A percentile compares a stretch with the other conserved stretches of the same genome.
Conservation (phyloP, 2,113 vertebrate species). For the Mus spicilegus region DNA sequence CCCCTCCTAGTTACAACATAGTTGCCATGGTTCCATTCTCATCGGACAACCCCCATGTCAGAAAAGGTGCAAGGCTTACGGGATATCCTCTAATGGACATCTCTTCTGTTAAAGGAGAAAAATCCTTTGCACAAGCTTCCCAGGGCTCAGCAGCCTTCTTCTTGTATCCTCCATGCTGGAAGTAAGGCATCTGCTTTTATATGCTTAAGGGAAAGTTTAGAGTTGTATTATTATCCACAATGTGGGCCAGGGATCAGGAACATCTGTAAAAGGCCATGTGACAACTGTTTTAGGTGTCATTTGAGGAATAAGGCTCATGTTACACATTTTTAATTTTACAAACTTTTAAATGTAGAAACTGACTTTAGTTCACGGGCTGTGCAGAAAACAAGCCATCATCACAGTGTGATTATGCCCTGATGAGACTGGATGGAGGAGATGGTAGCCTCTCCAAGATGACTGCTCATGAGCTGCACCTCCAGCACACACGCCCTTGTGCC, state of each 20-base stretch:
- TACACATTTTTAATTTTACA: conserved; percentile 12
- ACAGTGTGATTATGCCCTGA: no score
- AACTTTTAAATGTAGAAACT: conserved; percentile 19
- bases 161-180: not conserved
- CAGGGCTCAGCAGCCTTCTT: not conserved
- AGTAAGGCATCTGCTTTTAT: not conserved
- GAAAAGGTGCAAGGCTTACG: not conserved
- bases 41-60: not conserved
- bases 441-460: not conserved
- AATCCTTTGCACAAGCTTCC: not conserved
- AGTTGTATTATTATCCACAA: not conserved
- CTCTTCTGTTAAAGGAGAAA: not conserved
- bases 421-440: not conserved
- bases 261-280: not conserved
- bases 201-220: not conserved
- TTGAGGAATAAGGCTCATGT: not conserved
- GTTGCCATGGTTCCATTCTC: not conserved
- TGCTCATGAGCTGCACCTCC: not conserved
- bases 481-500: not conserved
- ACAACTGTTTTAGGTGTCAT: not conserved
- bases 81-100: not conserved
- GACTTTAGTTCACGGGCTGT: not conserved
- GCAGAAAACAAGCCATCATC: not conserved
- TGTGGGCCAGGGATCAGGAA: not conserved
- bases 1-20: not conserved